A percentile compares a stretch with the other conserved stretches of the same genome.
Conservation (phyloP, 2,797 vertebrate genomes). For the Sebastes diploproa region DNA sequence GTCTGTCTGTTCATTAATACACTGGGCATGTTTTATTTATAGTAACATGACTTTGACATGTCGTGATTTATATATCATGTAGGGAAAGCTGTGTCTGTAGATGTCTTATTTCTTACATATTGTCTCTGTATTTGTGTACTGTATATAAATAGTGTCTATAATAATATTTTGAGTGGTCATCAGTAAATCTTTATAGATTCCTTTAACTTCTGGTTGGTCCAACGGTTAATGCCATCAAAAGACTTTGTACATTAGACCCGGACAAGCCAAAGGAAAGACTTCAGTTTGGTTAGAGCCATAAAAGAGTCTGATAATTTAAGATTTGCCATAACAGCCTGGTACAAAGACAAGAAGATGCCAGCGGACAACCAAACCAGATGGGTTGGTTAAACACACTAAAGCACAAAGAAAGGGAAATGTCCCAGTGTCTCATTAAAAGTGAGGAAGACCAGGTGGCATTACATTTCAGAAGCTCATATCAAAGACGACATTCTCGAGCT, state of each 20-base stretch:
- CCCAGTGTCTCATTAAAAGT: neutral
- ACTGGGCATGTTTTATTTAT: neutral
- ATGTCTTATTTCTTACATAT: neutral
- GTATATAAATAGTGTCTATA: neutral
- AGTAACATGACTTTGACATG: neutral
- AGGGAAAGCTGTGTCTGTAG: neutral
- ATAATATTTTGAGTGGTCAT: neutral
- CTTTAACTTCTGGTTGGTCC: neutral
- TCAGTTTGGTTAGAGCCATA: neutral
- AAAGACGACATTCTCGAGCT: neutral
- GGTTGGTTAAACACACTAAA: neutral
- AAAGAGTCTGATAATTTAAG: constrained; percentile 27
- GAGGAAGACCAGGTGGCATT: neutral
- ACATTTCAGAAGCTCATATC: neutral
- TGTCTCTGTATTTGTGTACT: neutral
- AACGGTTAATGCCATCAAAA: neutral
- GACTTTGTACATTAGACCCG: neutral
- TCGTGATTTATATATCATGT: neutral
- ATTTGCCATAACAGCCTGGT: neutral
- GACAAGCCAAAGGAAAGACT: neutral
- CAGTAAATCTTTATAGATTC: neutral
- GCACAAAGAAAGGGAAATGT: constrained; percentile 6
- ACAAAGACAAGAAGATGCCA: constrained; percentile 17
- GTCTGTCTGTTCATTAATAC: neutral
- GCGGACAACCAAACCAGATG: constrained; percentile 43